Evolutionary conservation across 2,888 invertebrate species (phyloP).

Genomic region (Criorhina ranunculi): DNA sequence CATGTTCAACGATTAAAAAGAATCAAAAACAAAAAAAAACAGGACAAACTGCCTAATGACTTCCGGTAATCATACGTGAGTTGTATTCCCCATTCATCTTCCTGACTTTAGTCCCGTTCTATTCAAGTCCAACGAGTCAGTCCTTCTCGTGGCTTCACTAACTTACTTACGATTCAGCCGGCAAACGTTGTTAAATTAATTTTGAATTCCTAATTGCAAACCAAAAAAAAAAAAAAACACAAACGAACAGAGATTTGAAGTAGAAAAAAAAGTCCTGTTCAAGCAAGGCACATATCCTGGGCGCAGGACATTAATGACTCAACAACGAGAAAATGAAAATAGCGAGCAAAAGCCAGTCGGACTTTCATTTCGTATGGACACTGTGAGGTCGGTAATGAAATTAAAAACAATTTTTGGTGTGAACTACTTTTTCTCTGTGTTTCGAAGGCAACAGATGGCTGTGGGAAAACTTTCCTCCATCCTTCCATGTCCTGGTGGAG

Average conservation of each 20-base stretch:
- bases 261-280: slow-evolving; percentile 16
- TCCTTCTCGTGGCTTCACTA: neutral
- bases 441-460: slow-evolving; percentile 65
- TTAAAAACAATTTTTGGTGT: slow-evolving; percentile 73
- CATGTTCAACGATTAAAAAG: slow-evolving; percentile 29
- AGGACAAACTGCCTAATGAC: slow-evolving; percentile 45
- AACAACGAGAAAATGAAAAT: slow-evolving; percentile 3
- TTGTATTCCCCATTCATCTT: slow-evolving; percentile 18
- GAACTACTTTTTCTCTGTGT: slow-evolving; percentile 54
- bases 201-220: slow-evolving; percentile 70
- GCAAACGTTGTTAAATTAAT: slow-evolving; percentile 69
- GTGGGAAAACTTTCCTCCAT: slow-evolving; percentile 44
- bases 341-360: neutral
- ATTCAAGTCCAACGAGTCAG: neutral
- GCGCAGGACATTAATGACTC: slow-evolving; percentile 53
- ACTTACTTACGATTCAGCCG: slow-evolving; percentile 60
- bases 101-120: neutral
- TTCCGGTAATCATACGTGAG: slow-evolving; percentile 46
- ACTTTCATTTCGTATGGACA: slow-evolving; percentile 70
- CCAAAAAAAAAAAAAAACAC: slow-evolving; percentile 14
- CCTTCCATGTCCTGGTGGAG: slow-evolving; percentile 47
- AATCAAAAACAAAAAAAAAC: slow-evolving; percentile 28
- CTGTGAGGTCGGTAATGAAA: slow-evolving; percentile 72
- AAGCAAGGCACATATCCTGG: slow-evolving; percentile 48
- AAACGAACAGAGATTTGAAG: slow-evolving; percentile 46